A percentile compares a stretch with the other conserved stretches of the same genome.
These are phyloP conservation scores for Hepsetus odoe DNA, from an alignment of 2,113 vertebrate genomes.

Conservation along the genomic window DNA sequence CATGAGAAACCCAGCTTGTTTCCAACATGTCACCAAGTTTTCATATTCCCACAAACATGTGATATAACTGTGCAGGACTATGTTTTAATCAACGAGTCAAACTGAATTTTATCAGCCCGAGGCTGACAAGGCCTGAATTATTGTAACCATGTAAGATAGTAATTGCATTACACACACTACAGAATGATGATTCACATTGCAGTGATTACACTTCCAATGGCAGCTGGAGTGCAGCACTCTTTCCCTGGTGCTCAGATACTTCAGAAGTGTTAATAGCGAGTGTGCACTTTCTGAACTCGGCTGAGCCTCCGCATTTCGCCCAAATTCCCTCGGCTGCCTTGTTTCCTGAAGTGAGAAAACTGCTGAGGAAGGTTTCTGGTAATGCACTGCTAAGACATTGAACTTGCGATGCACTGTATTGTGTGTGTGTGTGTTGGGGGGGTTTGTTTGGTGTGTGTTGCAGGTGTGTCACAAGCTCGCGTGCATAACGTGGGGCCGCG, in stretches of 20 bases:
- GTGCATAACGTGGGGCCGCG: too few relatives aligned
- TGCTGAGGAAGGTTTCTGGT: slow-evolving; percentile 25
- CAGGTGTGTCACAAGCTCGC: too few relatives aligned
- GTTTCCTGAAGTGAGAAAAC: slow-evolving; percentile 38
- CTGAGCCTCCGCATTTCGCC: not conserved
- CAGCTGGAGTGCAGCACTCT: not conserved
- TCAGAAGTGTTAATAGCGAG: not conserved
- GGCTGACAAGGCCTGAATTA: slow-evolving; percentile 2
- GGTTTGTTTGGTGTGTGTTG: slow-evolving; percentile 33
- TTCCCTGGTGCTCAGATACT: not conserved
- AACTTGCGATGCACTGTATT: slow-evolving; percentile 21
- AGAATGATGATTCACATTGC: not conserved
- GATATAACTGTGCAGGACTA: not conserved
- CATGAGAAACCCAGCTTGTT: not conserved
- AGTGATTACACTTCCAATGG: slow-evolving; percentile 11
- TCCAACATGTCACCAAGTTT: not conserved
- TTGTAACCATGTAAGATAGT: not conserved
- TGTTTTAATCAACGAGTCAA: slow-evolving; percentile 9
- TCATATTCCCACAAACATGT: not conserved
- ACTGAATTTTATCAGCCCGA: not conserved
- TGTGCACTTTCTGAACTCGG: not conserved
- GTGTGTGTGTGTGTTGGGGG: slow-evolving; percentile 38
- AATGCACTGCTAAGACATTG: not conserved
- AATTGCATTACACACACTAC: not conserved
- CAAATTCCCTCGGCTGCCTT: slow-evolving; percentile 11